A percentile compares a stretch with the other conserved stretches of the same genome.
These are phyloP conservation scores for Hirtodrosophila duncani DNA, from an alignment of 2,888 invertebrate genomes.

Conservation along the genomic window DNA sequence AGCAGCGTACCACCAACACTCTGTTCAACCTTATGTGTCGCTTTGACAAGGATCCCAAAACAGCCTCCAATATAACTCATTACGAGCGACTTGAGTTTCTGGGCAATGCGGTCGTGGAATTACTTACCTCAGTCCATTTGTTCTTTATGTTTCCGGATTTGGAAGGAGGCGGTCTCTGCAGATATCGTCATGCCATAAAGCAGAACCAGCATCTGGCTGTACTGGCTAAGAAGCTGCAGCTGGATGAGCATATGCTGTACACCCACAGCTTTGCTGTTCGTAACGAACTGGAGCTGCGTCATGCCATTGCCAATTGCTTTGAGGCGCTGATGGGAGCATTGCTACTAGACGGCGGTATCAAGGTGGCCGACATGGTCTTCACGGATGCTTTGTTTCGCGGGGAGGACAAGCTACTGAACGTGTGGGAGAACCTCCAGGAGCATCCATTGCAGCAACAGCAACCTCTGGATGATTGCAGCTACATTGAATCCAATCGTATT, in stretches of 20 bases:
- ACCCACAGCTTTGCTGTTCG: constrained; percentile 99
- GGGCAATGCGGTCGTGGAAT: constrained; percentile 99
- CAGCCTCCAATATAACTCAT: constrained; percentile 94
- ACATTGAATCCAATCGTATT: constrained; percentile 92
- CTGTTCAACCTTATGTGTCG: constrained; percentile 98
- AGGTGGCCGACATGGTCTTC: constrained; percentile 91
- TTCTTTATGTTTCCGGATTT: constrained; percentile 97
- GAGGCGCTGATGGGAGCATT: constrained; percentile 99
- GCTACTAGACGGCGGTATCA: constrained; percentile 93
- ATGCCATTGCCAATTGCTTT: constrained; percentile 99
- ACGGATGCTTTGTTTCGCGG: constrained; percentile 87
- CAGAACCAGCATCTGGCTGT: constrained; percentile 98
- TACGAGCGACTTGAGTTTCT: constrained; percentile 98
- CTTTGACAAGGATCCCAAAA: constrained; percentile 93
- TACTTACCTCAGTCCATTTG: constrained; percentile 95
- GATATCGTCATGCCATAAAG: constrained; percentile 97
- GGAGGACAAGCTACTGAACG: constrained; percentile 82
- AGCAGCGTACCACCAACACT: constrained; percentile 97
- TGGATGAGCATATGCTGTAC: constrained; percentile 97
- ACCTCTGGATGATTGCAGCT: constrained; percentile 92
- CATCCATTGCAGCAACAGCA: constrained; percentile 98
- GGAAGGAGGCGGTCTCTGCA: constrained; percentile 98
- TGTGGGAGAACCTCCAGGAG: constrained; percentile 91
- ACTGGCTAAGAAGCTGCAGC: constrained; percentile 90
- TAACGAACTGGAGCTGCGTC: constrained; percentile 95